Base-by-base conservation (phyloP, 2,797 vertebrate species). In the Scarus forsteni region DNA sequence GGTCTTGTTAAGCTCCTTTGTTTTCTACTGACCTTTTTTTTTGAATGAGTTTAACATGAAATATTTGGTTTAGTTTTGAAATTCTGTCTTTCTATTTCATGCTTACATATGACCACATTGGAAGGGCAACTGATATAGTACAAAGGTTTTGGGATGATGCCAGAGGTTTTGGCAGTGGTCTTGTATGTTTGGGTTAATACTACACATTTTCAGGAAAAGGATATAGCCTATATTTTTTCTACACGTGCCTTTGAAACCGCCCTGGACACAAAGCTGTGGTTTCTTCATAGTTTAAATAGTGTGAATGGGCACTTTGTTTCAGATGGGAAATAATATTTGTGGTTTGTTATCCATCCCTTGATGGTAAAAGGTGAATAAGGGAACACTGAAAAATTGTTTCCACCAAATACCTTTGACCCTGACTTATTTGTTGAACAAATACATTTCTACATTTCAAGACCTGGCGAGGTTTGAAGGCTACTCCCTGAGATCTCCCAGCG, bases 111-210 rank as follows among this genome's bases (percentile, higher is more conserved):
- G 13, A 27, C 9, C 55, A 12, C 7, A 14, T 35, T 45, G 4
- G 6, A 44, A 49, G 51, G 38, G 62, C 54, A 71, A 65, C 67
- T 11, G 36, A 9, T 45, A n/a, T 38, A 63, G 57, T 34, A 42
- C 43, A 61, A 60, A 46, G 11, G 1, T 52, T 0, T 0, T 10
- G 57, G 50, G 5, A 49, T 19, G 8, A 49, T 53, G 12, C 42
- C 54, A 43, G 55, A 71, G 36, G 40, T 40, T n/a, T 80, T 83
- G 66, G 70, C 70, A 64, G 10, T 5, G 18, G 19, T 73, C 10
- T 4, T 72, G 51, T 80, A 83, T 83, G 46, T 84, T 78, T 85
- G 75, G 81, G 70, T 16, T 79, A 82, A 87, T 86, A 15, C 54
- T 39, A 65, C 18, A 68, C 70, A 52, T 60, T 10, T 39, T 36